Evolutionary conservation across 2,113 vertebrate genomes (phyloP).

Genomic region (Eclectus roratus): DNA sequence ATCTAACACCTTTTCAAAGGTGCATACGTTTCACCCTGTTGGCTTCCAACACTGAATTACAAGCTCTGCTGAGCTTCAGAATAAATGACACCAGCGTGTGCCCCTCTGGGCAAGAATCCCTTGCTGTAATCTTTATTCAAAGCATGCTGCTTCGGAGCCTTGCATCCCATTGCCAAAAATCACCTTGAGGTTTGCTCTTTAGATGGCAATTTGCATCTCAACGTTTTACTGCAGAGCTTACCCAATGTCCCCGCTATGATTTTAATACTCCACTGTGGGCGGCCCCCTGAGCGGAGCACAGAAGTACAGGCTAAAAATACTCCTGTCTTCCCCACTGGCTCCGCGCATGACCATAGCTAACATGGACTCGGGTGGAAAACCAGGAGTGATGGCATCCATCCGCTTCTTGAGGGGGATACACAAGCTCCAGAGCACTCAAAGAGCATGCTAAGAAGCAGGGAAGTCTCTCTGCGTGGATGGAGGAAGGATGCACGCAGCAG

Average conservation of each 20-base stretch:
- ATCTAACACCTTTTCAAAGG: constrained; percentile 38
- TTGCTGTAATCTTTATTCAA: constrained; percentile 39
- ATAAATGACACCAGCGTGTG: neutral
- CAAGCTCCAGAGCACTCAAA: neutral
- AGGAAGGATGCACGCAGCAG: neutral
- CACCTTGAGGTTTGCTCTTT: constrained; percentile 31
- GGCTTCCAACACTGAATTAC: constrained; percentile 25
- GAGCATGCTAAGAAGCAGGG: neutral
- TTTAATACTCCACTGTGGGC: constrained; percentile 36
- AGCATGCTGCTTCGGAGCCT: neutral
- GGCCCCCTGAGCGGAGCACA: neutral
- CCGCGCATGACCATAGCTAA: neutral
- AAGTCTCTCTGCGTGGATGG: neutral
- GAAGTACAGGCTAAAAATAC: constrained; percentile 39
- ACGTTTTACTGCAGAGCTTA: constrained; percentile 23
- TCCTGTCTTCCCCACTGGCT: neutral
- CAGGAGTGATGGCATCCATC: neutral
- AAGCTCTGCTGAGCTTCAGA: constrained; percentile 5
- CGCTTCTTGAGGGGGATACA: neutral
- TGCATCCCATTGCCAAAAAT: constrained; percentile 6
- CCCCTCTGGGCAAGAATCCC: constrained; percentile 2
- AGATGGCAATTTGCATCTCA: constrained; percentile 51
- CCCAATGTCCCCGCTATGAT: constrained; percentile 5
- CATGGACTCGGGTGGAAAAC: neutral
- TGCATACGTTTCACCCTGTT: neutral